Conservation (phyloP, 2,888 invertebrate genomes). For the Germaria angustata region DNA sequence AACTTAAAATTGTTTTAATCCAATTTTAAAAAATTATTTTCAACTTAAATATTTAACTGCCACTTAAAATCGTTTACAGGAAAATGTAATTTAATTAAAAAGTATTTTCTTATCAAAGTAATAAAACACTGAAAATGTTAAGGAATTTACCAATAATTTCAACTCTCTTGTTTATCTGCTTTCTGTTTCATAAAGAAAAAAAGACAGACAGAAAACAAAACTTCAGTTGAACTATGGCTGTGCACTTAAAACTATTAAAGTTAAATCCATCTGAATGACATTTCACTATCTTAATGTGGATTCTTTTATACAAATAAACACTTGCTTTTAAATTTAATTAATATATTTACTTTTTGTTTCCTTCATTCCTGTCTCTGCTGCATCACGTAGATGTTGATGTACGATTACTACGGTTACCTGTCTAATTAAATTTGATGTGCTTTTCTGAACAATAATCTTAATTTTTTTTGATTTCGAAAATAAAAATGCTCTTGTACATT, state of each 20-base stretch:
- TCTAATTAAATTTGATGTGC: constrained; percentile 64
- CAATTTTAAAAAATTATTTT: too few relatives aligned
- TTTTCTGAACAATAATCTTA: constrained; percentile 56
- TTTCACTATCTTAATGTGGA: constrained; percentile 57
- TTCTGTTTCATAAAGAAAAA: neutral
- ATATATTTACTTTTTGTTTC: neutral
- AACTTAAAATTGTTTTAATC: too few relatives aligned
- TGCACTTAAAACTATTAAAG: constrained; percentile 12
- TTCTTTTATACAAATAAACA: constrained; percentile 47
- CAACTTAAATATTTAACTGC: neutral
- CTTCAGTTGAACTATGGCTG: neutral
- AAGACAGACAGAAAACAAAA: neutral
- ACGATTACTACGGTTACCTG: constrained; percentile 63
- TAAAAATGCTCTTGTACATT: neutral
- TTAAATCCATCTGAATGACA: constrained; percentile 28
- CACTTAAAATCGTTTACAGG: neutral
- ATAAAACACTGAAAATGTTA: neutral
- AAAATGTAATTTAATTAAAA: constrained; percentile 43
- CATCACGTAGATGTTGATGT: constrained; percentile 18
- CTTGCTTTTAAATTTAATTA: constrained; percentile 33
- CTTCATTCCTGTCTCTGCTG: neutral
- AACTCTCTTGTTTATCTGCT: neutral
- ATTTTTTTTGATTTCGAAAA: constrained; percentile 2
- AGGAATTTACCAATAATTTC: constrained; percentile 5
- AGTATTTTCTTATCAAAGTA: constrained; percentile 8